Conservation (phyloP, 2,797 vertebrate genomes). For the Alcedo atthis region DNA sequence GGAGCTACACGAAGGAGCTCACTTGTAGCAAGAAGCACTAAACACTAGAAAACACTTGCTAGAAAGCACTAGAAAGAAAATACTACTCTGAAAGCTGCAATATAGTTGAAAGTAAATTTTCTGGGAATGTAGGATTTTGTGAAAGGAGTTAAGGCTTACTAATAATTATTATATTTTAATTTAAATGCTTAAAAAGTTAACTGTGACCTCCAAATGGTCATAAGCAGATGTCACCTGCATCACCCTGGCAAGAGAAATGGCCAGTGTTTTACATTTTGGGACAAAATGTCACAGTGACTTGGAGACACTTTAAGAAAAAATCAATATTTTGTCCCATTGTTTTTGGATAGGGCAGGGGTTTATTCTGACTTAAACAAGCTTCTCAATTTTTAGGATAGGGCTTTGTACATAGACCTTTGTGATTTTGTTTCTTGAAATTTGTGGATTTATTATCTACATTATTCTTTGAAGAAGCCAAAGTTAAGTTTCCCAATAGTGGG, state of each 20-base stretch:
- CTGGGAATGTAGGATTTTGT: not conserved
- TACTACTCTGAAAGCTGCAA: not conserved
- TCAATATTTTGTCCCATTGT: not conserved
- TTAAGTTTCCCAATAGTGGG: not conserved
- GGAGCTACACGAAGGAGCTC: not conserved
- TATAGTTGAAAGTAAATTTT: not conserved
- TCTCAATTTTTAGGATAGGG: not conserved
- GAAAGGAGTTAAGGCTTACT: not conserved
- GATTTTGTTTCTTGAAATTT: not conserved
- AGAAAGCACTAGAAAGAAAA: not conserved
- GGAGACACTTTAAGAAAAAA: not conserved
- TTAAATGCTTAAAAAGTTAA: not conserved
- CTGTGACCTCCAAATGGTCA: not conserved
- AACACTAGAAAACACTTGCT: not conserved
- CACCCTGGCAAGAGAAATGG: not conserved
- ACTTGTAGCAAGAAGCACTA: not conserved
- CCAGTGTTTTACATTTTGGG: not conserved
- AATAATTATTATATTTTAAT: not conserved
- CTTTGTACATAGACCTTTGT: not conserved
- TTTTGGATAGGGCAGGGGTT: not conserved
- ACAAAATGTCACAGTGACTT: not conserved
- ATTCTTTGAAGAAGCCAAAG: not conserved
- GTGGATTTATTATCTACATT: not conserved
- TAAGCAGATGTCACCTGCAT: not conserved
- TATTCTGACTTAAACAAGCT: not conserved